phyloP scores from a whole-genome alignment of 2,797 vertebrate species.

The Eulemur mongoz region DNA sequence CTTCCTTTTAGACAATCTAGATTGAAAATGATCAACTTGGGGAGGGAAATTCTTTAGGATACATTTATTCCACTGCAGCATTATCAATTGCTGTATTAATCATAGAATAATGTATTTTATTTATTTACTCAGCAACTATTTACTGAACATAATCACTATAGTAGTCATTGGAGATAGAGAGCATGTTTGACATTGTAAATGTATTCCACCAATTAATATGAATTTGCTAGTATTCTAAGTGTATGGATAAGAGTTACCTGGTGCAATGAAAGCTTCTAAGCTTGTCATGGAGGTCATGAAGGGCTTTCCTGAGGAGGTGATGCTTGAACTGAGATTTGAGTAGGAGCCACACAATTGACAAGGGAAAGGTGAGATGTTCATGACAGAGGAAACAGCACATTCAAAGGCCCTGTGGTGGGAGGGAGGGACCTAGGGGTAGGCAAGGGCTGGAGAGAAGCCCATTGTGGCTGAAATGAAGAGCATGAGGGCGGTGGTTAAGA shows the following conservation, averaged over 20 bases:
- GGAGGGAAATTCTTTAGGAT: not conserved
- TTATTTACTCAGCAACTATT: constrained; percentile 35
- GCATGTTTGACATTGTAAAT: not conserved
- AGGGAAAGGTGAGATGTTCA: not conserved
- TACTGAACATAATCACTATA: not conserved
- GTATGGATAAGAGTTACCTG: not conserved
- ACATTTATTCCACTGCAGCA: not conserved
- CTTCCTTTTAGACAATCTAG: not conserved
- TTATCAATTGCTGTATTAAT: not conserved
- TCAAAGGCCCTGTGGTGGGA: not conserved
- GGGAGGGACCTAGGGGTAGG: not conserved
- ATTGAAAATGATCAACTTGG: not conserved
- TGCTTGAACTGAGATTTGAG: not conserved
- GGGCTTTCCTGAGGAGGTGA: not conserved
- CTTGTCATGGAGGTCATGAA: not conserved
- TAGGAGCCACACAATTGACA: not conserved
- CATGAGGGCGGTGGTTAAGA: not conserved
- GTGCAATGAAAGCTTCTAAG: not conserved
- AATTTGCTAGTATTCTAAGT: not conserved
- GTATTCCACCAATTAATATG: not conserved
- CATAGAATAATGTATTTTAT: not conserved
- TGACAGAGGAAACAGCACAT: not conserved
- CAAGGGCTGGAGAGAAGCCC: not conserved
- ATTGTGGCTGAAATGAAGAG: not conserved
- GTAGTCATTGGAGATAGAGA: not conserved